phyloP scores from a whole-genome alignment of 1,140 invertebrate genomes.

The Nymphalis io region DNA sequence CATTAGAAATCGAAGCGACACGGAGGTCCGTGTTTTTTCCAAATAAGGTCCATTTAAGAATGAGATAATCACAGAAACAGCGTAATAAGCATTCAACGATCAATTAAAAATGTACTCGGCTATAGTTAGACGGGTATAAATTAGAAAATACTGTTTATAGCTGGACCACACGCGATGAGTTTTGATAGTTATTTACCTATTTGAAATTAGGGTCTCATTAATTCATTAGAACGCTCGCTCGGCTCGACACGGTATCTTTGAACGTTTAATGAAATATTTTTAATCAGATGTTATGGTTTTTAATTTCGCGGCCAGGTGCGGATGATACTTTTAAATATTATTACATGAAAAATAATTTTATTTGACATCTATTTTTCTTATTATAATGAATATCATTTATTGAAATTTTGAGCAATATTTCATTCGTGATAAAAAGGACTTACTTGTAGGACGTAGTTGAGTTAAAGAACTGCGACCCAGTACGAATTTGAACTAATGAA shows the following conservation, averaged over 20 bases:
- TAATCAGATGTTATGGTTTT: constrained; percentile 21
- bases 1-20: constrained; percentile 2
- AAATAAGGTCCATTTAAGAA: constrained; percentile 14
- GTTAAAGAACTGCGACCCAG: too few relatives aligned
- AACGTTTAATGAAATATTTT: constrained; percentile 9
- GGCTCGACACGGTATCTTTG: constrained; percentile 14
- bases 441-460: too few relatives aligned
- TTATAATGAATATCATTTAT: too few relatives aligned
- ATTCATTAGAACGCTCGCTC: constrained; percentile 41
- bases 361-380: too few relatives aligned
- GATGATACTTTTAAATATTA: not conserved
- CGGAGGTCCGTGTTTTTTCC: constrained; percentile 18
- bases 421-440: too few relatives aligned
- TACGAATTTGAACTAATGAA: too few relatives aligned
- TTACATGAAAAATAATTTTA: too few relatives aligned
- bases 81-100: constrained; percentile 33
- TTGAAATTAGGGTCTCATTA: constrained; percentile 47
- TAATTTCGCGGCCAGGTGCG: constrained; percentile 5
- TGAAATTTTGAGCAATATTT: too few relatives aligned
- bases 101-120: constrained; percentile 47
- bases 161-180: constrained; percentile 60
- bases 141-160: constrained; percentile 63
- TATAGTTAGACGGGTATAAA: constrained; percentile 50
- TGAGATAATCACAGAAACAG: constrained; percentile 19
- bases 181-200: constrained; percentile 34